Evolutionary conservation across 2,797 vertebrate genomes (phyloP), one percentile per base, ranked within the genome.

Genomic region (Halcyon leucocephala): DNA sequence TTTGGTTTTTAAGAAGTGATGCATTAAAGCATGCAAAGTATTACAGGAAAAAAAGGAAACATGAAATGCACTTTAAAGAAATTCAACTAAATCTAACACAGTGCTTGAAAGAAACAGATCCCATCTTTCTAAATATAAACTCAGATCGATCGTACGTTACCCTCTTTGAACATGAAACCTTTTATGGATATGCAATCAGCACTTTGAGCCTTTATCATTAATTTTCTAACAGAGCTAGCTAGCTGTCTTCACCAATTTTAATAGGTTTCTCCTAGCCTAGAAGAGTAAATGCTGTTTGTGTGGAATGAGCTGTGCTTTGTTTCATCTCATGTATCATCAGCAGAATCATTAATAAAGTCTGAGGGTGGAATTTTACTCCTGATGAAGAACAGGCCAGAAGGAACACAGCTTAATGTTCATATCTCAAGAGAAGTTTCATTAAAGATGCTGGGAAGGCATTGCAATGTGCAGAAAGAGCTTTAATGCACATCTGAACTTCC

Each of bases 201-300:
- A 94, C 90, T 95, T 86, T 84, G 70, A 94, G 80, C n/a, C 37
- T 72, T 19, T 91, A 54, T 89, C 66, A 86, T 95, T 93, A 95
- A 86, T 96, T 93, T 96, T 86, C 85, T 83, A 88, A 62, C 80
- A 84, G 77, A 95, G 94, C 49, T 90, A 93, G 80, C 73, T 61
- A 93, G 80, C 73, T 61, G 87, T 91, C 95, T 88, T 90, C 0
- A 0, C 48, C 52, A 73, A 71, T 96, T 94, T 95, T 88, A 71
- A 58, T 92, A 51, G 14, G 35, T 90, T 93, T 83, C 58, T 88
- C 37, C 77, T 82, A 86, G 58, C 58, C 70, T 90, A 29, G 70
- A 92, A 90, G 93, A 86, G 55, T 52, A 95, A 95, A 93, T 84
- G 62, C 58, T 70, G 17, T 11, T 76, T 94, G 86, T 87, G 35